Base-by-base conservation (phyloP, 35 echinoderm and acorn worm species). In the Apostichopus japonicus region DNA sequence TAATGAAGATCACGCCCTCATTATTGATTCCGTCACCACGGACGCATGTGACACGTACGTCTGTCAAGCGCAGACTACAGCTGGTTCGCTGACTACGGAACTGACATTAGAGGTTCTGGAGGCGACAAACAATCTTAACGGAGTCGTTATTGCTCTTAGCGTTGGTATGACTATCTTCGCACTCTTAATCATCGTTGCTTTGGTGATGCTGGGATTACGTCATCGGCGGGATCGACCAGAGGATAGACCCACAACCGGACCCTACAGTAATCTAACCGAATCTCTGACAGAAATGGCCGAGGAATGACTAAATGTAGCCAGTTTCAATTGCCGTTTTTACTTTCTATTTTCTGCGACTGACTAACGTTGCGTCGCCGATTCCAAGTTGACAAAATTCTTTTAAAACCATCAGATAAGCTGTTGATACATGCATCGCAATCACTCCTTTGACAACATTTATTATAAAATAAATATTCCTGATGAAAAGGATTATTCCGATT, bases 221-320 rank as follows among this genome's bases (percentile, higher is more conserved):
- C 62, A 89, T 65, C 22, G 86, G 1, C 57, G 86, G 27, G 61
- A 72, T 13, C 8, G 22, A 11, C 13, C 61, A 0, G 62, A 25
- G 67, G 23, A 67, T 19, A 67, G 86, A 72, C 86, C 86, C 22
- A 53, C 86, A 4, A 89, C 86, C 17, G 86, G 86, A 11, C 61
- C 67, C 6, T 89, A 89, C 63, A 89, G 86, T 53, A 89, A 89
- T n/a, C 86, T 89, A 9, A 89, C 86, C 11, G 86, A 89, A 72
- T 27, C 56, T 23, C 19, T 72, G 86, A 54, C 56, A 23, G 86
- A 89, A 62, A 72, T 89, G 33, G 19, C 23, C 13, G 6, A 33
- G 54, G 79, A 56, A 53, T 82, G 79, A 82, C 25, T 7, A 22
- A 75, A 19, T 44, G 33, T 44, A 44, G 33, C 33, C 33, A 4